Percentiles rank a stretch among this genome's conserved stretches.
These are phyloP conservation scores for Phocoena phocoena DNA, from an alignment of 2,113 vertebrate genomes.

Conservation along the genomic window DNA sequence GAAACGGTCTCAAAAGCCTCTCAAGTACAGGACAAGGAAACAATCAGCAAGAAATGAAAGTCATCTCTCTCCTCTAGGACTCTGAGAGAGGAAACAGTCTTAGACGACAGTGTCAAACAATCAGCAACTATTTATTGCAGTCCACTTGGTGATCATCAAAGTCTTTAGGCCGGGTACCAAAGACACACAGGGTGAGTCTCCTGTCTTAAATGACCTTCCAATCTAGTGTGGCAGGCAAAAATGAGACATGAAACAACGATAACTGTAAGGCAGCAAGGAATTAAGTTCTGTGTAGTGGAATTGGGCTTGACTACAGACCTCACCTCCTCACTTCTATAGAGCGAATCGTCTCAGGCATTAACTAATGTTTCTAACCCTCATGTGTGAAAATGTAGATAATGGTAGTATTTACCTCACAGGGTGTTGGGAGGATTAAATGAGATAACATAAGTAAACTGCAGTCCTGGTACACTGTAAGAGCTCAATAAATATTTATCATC, in stretches of 20 bases:
- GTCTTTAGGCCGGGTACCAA: background rate
- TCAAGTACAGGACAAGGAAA: background rate
- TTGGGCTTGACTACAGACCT: background rate
- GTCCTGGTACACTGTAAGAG: background rate
- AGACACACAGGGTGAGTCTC: background rate
- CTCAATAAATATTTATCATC: background rate
- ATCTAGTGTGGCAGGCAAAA: background rate
- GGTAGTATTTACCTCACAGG: background rate
- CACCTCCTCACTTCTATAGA: background rate
- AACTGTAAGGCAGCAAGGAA: background rate
- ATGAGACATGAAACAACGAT: background rate
- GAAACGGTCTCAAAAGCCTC: background rate
- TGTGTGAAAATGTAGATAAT: background rate
- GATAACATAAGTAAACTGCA: background rate
- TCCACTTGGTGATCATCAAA: background rate
- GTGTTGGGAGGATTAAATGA: background rate
- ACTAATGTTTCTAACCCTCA: background rate
- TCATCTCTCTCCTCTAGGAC: background rate
- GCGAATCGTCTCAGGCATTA: background rate
- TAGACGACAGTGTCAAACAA: background rate
- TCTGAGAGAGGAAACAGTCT: background rate
- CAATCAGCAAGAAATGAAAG: background rate
- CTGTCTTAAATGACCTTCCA: background rate
- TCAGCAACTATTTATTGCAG: background rate
- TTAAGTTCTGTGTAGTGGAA: background rate